Evolutionary conservation across 2,888 invertebrate genomes (phyloP), one percentile per base, ranked within the genome.

Genomic region (Timema cristinae): DNA sequence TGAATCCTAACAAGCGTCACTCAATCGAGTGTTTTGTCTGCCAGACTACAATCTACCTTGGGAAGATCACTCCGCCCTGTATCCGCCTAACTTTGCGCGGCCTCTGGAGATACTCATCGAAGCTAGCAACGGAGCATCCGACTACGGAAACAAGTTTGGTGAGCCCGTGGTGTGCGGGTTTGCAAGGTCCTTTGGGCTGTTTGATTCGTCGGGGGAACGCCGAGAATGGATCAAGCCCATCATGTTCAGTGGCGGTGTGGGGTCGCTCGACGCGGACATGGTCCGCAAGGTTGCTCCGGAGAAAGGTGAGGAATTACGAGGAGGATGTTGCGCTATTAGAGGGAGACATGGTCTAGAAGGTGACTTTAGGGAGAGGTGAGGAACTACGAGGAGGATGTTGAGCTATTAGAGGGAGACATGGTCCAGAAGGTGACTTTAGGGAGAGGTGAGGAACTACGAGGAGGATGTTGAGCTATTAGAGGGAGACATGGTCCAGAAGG

Each of bases 121-220:
- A 82, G 98, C 98, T 0, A 97, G 96, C 81, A 95, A 98, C 81
- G 98, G 98, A 2, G 98, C 98, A 5, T 97, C 97, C 0, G 98
- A 99, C 82, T 99, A 98, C 82, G 98, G 98, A 8, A 99, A 99
- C 83, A 98, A 99, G 84, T 99, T 98, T 83, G 98, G 98, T 0
- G 98, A 99, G 81, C 98, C 98, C 0, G 87, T 98, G 0, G 88
- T 98, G 75, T 84, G 87, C 79, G 98, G 98, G 7, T 98, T 98
- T 81, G 91, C 92, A 0, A 88, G 97, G 71, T 93, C 97, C 0
- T 98, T 94, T 81, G 98, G 98, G 1, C 83, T 93, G 79, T 84
- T 85, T 47, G 88, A 91, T 78, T 75, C 77, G 11, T 83, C 85
- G 50, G 87, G 87, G 15, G 86, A 89, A 75, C 86, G 97, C 72